These are phyloP conservation scores for Parotocinclus haroldoi DNA, from an alignment of 2,797 vertebrate genomes.

Conservation along the genomic window DNA sequence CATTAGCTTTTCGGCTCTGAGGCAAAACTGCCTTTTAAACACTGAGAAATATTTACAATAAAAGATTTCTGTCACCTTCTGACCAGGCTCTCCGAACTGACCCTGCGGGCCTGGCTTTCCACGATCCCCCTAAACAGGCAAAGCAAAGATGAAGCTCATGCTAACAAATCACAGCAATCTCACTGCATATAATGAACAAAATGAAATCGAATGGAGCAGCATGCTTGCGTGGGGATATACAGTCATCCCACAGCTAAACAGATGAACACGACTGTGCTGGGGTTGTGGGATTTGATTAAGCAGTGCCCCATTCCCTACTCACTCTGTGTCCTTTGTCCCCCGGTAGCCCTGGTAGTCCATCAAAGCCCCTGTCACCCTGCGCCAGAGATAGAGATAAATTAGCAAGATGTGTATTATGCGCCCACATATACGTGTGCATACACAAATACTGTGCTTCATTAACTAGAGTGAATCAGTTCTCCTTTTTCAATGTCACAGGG, in stretches of 20 bases:
- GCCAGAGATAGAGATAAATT: conserved; percentile 55
- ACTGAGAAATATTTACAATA: background rate
- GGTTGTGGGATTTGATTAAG: conserved; percentile 40
- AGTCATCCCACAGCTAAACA: conserved; percentile 20
- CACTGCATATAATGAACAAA: background rate
- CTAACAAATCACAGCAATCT: background rate
- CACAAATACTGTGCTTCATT: conserved; percentile 7
- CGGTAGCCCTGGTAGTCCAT: conserved; percentile 86
- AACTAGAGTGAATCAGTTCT: background rate
- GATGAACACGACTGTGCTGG: conserved; percentile 21
- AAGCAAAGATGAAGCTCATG: conserved; percentile 5
- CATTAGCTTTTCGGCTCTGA: too few relatives aligned
- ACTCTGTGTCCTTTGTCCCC: conserved; percentile 88
- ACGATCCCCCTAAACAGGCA: conserved; percentile 76
- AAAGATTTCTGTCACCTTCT: conserved; percentile 55
- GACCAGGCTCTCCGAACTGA: conserved; percentile 75
- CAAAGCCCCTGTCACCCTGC: conserved; percentile 90
- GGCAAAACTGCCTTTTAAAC: background rate
- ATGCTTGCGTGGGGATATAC: background rate
- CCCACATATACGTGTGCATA: conserved; percentile 1
- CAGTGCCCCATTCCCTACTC: conserved; percentile 56
- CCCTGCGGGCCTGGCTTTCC: conserved; percentile 78
- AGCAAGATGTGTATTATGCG: conserved; percentile 46
- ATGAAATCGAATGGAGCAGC: background rate
- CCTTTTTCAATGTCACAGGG: conserved; percentile 12